Conservation (phyloP, 2,888 invertebrate genomes). For the Tenthredo livida region DNA sequence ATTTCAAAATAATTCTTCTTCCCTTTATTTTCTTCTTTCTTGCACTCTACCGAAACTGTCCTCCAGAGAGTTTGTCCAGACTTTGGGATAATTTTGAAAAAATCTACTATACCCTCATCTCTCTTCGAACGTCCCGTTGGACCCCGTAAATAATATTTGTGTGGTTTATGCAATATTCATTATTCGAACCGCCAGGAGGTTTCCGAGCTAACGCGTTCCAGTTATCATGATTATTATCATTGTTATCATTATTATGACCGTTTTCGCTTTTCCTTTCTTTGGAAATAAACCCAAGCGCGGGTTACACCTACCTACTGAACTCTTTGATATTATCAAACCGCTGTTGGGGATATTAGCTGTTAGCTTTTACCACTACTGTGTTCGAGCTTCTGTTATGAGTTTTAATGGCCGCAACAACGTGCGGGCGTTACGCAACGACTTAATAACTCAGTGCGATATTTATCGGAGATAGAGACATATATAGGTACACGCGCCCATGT, state of each 20-base stretch:
- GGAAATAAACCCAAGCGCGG: background rate
- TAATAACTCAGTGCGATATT: conserved; percentile 42
- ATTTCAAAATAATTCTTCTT: background rate
- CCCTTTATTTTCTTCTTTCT: background rate
- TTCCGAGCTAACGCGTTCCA: background rate
- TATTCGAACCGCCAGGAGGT: background rate
- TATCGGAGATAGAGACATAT: background rate
- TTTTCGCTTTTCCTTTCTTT: background rate
- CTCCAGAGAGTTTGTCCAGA: too few relatives aligned
- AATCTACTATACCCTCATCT: background rate
- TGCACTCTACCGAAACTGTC: too few relatives aligned
- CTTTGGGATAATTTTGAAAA: background rate
- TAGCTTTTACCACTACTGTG: background rate
- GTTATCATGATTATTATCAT: too few relatives aligned
- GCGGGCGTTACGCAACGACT: conserved; percentile 25
- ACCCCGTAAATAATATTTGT: background rate
- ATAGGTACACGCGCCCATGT: background rate
- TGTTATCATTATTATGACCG: background rate
- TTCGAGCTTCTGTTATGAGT: background rate
- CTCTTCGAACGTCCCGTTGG: background rate
- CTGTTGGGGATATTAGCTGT: background rate
- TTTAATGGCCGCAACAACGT: background rate
- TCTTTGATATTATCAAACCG: conserved; percentile 13
- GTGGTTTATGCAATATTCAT: conserved; percentile 22
- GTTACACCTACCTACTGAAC: background rate